Base-by-base conservation (phyloP, 1,140 invertebrate species). In the Leucophenga varia region DNA sequence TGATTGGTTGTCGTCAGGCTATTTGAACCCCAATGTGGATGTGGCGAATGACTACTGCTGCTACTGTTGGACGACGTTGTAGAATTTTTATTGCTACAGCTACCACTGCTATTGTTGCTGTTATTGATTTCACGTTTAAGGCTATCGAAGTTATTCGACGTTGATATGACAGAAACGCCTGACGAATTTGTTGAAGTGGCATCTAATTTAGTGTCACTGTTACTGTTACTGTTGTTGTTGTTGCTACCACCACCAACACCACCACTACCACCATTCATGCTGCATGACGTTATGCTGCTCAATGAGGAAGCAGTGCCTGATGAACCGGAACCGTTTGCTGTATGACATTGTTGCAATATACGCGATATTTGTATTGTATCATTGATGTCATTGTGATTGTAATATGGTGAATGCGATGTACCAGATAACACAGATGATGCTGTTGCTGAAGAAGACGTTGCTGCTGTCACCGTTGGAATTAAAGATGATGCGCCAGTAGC, bases 311-410 rank as follows among this genome's bases (percentile, higher is more conserved):
- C 8, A 10, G 50, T 30, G n/a, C 39, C 13, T 18, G 22, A 25
- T 25, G 22, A 25, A 10, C 22, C 22, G 22, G 32, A 21, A 8
- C 17, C 13, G 22, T 18, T 7, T 34, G 25, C 9, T 3, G 18
- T 52, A 51, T 72, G 72, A 34, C 72, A 75, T 21, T 72, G 72
- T 43, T 75, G 73, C 18, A 75, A 47, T 21, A 75, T 75, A 14
- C 72, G 59, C 17, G 73, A 75, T 35, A 75, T 75, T 48, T 75
- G 70, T 7, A 70, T 68, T 17, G 72, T 68, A 48, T 75, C 73
- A 43, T 75, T 75, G 18, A 74, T 72, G 44, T 75, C 72, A 28
- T 71, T 74, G 44, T 72, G 70, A 40, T 50, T 69, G 21, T 59
- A 60, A 52, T 72, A 41, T 47, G 47, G 13, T 54, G 55, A 10